phyloP scores from a whole-genome alignment of 92 coral and sea anemone species.

The Hydrozoanthus gracilis region DNA sequence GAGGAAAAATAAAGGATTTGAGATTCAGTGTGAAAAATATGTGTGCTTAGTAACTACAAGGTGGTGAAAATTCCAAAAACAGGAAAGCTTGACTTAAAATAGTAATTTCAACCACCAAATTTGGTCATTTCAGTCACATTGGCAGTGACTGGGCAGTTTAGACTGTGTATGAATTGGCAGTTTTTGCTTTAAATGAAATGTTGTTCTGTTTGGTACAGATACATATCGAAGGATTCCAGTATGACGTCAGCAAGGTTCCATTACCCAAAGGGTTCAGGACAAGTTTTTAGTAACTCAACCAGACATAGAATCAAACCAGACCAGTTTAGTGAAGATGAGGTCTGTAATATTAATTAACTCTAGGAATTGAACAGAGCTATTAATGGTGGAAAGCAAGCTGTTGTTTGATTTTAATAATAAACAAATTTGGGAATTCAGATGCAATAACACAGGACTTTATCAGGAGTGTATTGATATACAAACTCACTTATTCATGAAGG shows the following conservation, averaged over 20 bases:
- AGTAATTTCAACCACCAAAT: no score
- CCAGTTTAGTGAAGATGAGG: slow-evolving; percentile 81
- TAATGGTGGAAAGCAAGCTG: neutral
- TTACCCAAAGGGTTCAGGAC: slow-evolving; percentile 94
- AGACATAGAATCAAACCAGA: slow-evolving; percentile 79
- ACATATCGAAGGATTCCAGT: slow-evolving; percentile 76
- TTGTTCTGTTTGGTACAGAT: slow-evolving; percentile 58
- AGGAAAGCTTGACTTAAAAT: no score
- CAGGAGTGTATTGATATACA: no score
- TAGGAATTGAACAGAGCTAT: neutral
- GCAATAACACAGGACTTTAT: no score
- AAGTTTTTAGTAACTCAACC: slow-evolving; percentile 72
- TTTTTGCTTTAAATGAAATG: neutral
- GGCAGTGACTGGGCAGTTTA: no score
- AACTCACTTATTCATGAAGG: no score
- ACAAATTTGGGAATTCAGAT: no score
- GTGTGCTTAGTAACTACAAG: no score
- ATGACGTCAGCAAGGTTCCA: slow-evolving; percentile 77
- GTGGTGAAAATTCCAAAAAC: no score
- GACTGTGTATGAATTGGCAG: neutral
- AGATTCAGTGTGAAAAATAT: no score
- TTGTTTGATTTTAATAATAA: neutral
- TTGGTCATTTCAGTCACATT: no score
- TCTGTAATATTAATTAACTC: slow-evolving; percentile 11
- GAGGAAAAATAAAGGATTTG: no score